These are phyloP conservation scores for Herminia tarsipennalis DNA, from an alignment of 2,888 invertebrate species.

Conservation along the genomic window DNA sequence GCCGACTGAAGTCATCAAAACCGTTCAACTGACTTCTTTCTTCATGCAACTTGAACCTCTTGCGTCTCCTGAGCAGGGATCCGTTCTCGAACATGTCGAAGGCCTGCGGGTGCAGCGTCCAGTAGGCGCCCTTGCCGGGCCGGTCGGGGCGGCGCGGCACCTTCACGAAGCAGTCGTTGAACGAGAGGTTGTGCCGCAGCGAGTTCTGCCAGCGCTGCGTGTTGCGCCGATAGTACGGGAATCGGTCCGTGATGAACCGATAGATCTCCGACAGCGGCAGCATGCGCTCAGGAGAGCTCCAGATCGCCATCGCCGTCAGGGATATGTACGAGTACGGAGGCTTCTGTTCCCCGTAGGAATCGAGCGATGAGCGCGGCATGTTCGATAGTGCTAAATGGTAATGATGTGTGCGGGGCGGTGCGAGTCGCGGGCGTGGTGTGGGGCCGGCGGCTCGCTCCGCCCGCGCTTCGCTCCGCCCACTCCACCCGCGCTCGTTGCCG, in stretches of 20 bases:
- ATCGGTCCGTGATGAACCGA: constrained; percentile 95
- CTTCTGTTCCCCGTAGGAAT: constrained; percentile 89
- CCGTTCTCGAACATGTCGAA: constrained; percentile 96
- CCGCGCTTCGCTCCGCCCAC: constrained; percentile 37
- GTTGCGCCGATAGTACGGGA: constrained; percentile 95
- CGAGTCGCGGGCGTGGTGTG: constrained; percentile 44
- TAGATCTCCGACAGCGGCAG: constrained; percentile 87
- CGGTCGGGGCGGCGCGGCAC: constrained; percentile 91
- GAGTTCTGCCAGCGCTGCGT: constrained; percentile 95
- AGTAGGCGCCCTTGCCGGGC: constrained; percentile 94
- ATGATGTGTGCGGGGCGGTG: constrained; percentile 75
- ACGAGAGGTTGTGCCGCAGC: constrained; percentile 95
- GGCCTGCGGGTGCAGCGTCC: constrained; percentile 93
- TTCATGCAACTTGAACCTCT: constrained; percentile 93
- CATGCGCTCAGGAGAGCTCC: constrained; percentile 99
- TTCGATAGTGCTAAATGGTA: constrained; percentile 86
- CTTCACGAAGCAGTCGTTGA: constrained; percentile 98
- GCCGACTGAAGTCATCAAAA: too few species aligned
- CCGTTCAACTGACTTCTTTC: too few species aligned
- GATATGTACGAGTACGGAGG: constrained; percentile 99
- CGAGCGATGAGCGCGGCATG: constrained; percentile 97
- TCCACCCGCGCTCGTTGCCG: constrained; percentile 39
- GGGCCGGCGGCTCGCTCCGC: constrained; percentile 39
- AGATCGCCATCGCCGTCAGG: constrained; percentile 90
- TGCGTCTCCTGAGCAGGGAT: constrained; percentile 91